Evolutionary conservation across 2,113 vertebrate genomes (phyloP).

Genomic region (Notarius quadriscutis): DNA sequence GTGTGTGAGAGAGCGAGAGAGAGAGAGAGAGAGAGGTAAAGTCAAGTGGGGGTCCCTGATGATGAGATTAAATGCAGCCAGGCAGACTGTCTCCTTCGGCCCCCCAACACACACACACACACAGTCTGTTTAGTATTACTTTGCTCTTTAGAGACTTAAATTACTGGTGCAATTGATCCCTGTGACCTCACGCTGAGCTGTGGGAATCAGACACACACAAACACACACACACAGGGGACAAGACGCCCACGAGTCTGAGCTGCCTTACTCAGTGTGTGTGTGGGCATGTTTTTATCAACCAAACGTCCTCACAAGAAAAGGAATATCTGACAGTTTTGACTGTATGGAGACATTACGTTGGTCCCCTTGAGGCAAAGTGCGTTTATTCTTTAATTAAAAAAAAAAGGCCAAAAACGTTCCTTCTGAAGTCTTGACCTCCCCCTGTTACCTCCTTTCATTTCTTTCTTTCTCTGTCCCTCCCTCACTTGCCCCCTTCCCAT

Average conservation of each 20-base stretch:
- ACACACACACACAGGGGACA: constrained; percentile 52
- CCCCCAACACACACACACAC: constrained; percentile 56
- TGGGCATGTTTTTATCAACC: background rate
- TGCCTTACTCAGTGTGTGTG: background rate
- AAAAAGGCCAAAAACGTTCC: background rate
- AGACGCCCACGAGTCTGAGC: constrained; percentile 24
- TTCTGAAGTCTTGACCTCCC: background rate
- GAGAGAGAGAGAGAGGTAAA: constrained; percentile 69
- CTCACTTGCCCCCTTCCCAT: background rate
- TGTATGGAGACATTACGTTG: background rate
- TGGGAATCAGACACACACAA: constrained; percentile 89
- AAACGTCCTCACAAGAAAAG: background rate
- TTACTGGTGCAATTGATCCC: constrained; percentile 97
- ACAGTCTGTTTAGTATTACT: constrained; percentile 84
- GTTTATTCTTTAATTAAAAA: no score
- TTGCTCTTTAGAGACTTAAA: constrained; percentile 87
- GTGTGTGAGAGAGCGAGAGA: constrained; percentile 67
- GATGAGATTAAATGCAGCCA: constrained; percentile 91
- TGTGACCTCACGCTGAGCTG: constrained; percentile 87
- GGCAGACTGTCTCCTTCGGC: constrained; percentile 93
- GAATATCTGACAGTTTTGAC: background rate
- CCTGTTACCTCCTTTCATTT: background rate
- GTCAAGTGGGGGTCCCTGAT: constrained; percentile 79
- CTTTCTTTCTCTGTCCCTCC: background rate
- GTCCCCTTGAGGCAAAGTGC: background rate